Percentiles rank a stretch among this genome's conserved stretches.
These are phyloP conservation scores for Callorhinus ursinus DNA, from an alignment of 2,113 vertebrate species.

Conservation along the genomic window DNA sequence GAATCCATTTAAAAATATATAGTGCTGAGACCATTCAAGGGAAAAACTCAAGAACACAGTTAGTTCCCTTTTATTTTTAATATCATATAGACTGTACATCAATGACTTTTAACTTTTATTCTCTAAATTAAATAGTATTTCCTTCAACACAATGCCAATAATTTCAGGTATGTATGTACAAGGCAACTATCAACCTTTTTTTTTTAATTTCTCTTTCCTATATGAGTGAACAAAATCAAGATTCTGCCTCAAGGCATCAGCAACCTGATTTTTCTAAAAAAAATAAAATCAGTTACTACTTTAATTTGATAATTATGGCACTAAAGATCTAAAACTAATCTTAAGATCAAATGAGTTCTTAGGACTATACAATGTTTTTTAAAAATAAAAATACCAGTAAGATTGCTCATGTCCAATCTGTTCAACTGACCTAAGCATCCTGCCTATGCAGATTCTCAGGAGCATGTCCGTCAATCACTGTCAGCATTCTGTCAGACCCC, in stretches of 20 bases:
- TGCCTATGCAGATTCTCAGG: conserved; percentile 63
- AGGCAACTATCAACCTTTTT: not conserved
- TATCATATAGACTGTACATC: not conserved
- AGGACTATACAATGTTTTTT: conserved; percentile 61
- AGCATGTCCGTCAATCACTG: conserved; percentile 82
- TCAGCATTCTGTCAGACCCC: conserved; percentile 77
- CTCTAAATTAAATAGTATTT: not conserved
- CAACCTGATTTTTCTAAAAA: not conserved
- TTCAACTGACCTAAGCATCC: conserved; percentile 75
- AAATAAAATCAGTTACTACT: conserved; percentile 48
- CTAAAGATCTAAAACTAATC: conserved; percentile 83
- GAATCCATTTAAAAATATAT: not conserved
- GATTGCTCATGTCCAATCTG: conserved; percentile 53
- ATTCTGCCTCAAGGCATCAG: conserved; percentile 71
- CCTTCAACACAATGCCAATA: not conserved
- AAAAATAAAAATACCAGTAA: conserved; percentile 74
- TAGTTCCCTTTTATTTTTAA: not conserved
- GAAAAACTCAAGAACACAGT: conserved; percentile 31
- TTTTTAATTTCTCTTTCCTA: not conserved
- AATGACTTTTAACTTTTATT: not conserved
- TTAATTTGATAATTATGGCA: conserved; percentile 60
- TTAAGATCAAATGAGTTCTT: conserved; percentile 83
- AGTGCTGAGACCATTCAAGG: not conserved
- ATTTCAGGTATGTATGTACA: not conserved
- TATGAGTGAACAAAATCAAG: conserved; percentile 54